Conservation (phyloP, 2,113 vertebrate genomes). For the Sterrhoptilus dennistouni region DNA sequence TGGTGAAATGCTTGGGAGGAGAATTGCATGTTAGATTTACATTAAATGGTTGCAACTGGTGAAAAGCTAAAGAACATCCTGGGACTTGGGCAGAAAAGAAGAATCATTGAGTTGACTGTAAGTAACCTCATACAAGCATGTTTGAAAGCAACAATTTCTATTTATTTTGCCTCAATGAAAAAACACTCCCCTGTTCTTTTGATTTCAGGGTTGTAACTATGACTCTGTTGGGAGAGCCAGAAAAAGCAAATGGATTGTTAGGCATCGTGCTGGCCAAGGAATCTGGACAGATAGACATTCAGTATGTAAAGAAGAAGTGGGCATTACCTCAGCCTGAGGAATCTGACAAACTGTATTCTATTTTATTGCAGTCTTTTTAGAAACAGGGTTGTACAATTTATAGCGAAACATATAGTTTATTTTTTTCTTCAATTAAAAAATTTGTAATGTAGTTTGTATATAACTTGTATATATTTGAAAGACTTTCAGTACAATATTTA, state of each 20-base stretch:
- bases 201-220: constrained; percentile 81
- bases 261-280: constrained; percentile 83
- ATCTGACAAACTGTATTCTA: constrained; percentile 67
- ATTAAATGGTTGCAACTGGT: neutral
- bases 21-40: neutral
- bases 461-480: neutral
- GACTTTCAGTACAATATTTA: neutral
- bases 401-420: neutral
- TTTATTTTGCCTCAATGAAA: neutral
- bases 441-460: neutral
- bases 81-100: neutral
- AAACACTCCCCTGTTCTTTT: neutral
- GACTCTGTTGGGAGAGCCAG: constrained; percentile 84
- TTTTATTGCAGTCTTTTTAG: constrained; percentile 66
- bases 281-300: constrained; percentile 85
- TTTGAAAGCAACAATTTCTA: neutral
- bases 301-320: constrained; percentile 82
- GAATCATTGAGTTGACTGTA: neutral
- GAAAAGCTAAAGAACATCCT: neutral
- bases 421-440: neutral
- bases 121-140: neutral
- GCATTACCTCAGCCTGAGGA: constrained; percentile 71
- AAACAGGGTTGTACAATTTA: neutral
- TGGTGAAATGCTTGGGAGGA: neutral
- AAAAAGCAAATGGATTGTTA: constrained; percentile 78